Evolutionary conservation across 2,113 vertebrate genomes (phyloP), one percentile per base, ranked within the genome.

Genomic region (Burhinus bistriatus): DNA sequence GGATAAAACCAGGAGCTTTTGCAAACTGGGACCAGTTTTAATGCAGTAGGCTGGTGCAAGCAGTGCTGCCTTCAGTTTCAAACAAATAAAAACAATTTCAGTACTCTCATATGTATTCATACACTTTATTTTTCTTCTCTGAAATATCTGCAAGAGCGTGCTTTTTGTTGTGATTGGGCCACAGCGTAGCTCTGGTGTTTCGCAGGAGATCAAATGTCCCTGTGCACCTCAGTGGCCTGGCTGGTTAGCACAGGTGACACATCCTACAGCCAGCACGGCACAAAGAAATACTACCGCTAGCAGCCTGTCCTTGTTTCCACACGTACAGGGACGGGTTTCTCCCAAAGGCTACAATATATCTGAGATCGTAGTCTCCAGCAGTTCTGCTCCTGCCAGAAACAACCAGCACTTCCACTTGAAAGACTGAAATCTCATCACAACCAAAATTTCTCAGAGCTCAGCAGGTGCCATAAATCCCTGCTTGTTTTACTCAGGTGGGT

Each of bases 191-290:
- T 68, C 61, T 61, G 27, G 21, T 4, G 1, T 42, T 26, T 21
- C 0, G 0, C 30, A 34, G 40, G 62, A 79, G 23, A 26, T 26
- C 66, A 51, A 25, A 72, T 20, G 15, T 51, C 52, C 29, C 44
- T 1, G 1, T 38, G 27, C 3, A 1, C 61, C 16, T 58, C 57
- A 22, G 18, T 59, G 57, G 23, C 36, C 38, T 4, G 2, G 2
- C 27, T 66, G 73, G 13, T 58, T 58, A 54, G 52, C 19, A 51
- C 38, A 59, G 61, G n/a, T 90, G 44, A 72, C 29, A 83, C 13
- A 40, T 49, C 26, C 4, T 7, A 30, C 5, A 87, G 58, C 22
- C 55, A 66, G 23, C 29, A 47, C 0, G 0, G 40, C 61, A 44
- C 45, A 25, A 78, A 61, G 49, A 77, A 77, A 58, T 49, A 30